phyloP scores from a whole-genome alignment of 2,888 invertebrate genomes.

The Lordiphosa fenestrarum region DNA sequence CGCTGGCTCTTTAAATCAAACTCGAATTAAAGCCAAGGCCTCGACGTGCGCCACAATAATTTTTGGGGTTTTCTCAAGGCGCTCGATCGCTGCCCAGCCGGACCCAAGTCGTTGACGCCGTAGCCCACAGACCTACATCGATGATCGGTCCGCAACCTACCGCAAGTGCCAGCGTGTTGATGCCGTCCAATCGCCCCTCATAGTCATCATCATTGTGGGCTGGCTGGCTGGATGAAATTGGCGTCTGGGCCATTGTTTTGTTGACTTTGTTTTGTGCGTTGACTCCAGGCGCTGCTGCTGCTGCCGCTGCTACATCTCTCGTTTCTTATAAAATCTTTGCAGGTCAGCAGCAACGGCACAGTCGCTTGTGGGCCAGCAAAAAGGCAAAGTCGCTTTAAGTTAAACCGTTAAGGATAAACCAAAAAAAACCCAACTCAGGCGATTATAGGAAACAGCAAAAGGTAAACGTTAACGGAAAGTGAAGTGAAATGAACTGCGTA shows the following conservation, averaged over 20 bases:
- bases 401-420: conserved; percentile 52
- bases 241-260: conserved; percentile 43
- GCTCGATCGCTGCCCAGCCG: conserved; percentile 41
- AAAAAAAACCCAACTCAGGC: conserved; percentile 38
- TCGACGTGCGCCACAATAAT: conserved; percentile 62
- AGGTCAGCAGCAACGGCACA: conserved; percentile 61
- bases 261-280: conserved; percentile 34
- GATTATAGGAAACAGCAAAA: conserved; percentile 65
- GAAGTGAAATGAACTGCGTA: conserved; percentile 61
- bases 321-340: conserved; percentile 77
- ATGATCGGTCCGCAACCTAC: conserved; percentile 59
- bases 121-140: conserved; percentile 50
- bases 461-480: conserved; percentile 55
- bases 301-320: conserved; percentile 57
- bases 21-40: conserved; percentile 70
- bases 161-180: conserved; percentile 61
- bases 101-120: conserved; percentile 69
- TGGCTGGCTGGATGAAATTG: conserved; percentile 25
- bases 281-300: conserved; percentile 16
- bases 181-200: conserved; percentile 39
- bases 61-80: conserved; percentile 76
- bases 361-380: conserved; percentile 63
- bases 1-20: conserved; percentile 67
- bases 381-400: conserved; percentile 47
- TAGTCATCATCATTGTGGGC: conserved; percentile 46